These are phyloP conservation scores for Tetheella fluctuosa DNA, from an alignment of 2,888 invertebrate species.

Conservation along the genomic window DNA sequence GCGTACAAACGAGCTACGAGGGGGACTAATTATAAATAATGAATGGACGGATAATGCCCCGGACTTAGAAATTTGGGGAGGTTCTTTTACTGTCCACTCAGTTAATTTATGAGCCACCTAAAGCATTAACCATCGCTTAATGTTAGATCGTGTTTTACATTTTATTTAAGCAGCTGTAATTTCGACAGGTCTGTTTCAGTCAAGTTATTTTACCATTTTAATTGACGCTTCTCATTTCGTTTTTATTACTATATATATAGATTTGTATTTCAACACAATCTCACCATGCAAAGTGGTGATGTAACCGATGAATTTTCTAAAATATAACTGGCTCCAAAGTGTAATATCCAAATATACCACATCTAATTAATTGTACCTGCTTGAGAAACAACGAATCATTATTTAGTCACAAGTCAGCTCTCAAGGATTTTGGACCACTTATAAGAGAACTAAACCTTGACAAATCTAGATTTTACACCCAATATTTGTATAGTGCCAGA, in stretches of 20 bases:
- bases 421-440: constrained; percentile 20
- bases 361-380: not conserved
- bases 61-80: constrained; percentile 12
- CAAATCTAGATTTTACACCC: constrained; percentile 14
- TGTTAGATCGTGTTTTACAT: constrained; percentile 5
- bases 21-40: constrained; percentile 72
- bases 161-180: constrained; percentile 5
- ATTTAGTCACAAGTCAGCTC: constrained; percentile 29
- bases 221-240: too few species aligned
- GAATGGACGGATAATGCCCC: constrained; percentile 46
- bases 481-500: not conserved
- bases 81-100: constrained; percentile 11
- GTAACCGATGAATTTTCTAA: too few species aligned
- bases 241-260: too few species aligned
- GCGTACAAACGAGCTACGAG: constrained; percentile 40
- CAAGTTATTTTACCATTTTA: not conserved
- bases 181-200: not conserved
- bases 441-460: constrained; percentile 23
- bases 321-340: too few species aligned
- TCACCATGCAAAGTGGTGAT: too few species aligned
- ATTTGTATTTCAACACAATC: too few species aligned
- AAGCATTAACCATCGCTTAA: constrained; percentile 3
- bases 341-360: not conserved
- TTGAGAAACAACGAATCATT: constrained; percentile 12
- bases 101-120: constrained; percentile 13